phyloP scores from a whole-genome alignment of 37 sponge, comb jelly and placozoan species.

The Chondrilla cf. caribensis region DNA sequence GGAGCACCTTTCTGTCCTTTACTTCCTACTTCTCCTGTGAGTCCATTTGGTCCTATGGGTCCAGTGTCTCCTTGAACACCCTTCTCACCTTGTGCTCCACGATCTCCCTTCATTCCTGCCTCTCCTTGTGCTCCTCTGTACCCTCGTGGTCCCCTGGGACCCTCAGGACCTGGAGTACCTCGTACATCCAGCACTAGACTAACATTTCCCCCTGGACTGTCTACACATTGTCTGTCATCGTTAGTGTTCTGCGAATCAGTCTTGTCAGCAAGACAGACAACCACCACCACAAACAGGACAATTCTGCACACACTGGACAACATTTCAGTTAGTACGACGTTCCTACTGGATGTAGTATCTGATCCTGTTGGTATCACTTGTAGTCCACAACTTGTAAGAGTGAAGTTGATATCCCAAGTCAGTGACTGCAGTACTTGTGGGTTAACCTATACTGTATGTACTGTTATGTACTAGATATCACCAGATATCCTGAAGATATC shows the following conservation, averaged over 20 bases:
- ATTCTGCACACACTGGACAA: no score
- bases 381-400: no score
- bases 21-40: background rate
- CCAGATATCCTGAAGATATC: no score
- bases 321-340: no score
- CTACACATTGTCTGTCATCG: background rate
- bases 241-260: background rate
- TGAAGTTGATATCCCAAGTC: no score
- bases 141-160: conserved; percentile 24
- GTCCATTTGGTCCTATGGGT: conserved; percentile 14
- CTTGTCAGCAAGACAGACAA: background rate
- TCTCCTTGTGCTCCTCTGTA: conserved; percentile 4
- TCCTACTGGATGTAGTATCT: no score
- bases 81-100: background rate
- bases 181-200: background rate
- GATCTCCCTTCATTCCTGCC: conserved; percentile 21
- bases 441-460: no score
- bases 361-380: no score
- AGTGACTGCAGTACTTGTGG: no score
- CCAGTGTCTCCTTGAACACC: conserved; percentile 18
- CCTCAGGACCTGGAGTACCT: conserved; percentile 31
- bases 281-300: no score
- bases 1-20: background rate
- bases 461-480: no score
- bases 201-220: background rate